Conservation (phyloP, 2,797 vertebrate genomes). For the Knipowitschia caucasica region DNA sequence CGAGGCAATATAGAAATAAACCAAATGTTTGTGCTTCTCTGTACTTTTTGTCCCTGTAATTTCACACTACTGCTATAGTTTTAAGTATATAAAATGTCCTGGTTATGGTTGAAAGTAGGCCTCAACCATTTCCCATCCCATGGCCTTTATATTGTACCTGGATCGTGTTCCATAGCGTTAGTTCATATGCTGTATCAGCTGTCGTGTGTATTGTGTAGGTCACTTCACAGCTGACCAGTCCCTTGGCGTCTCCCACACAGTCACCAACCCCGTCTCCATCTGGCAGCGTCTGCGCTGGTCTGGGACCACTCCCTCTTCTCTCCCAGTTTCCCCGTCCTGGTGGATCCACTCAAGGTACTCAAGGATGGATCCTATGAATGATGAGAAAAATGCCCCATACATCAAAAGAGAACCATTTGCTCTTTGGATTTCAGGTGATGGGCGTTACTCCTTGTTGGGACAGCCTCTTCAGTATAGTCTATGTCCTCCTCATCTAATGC, state of each 20-base stretch:
- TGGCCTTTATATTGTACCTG: not conserved
- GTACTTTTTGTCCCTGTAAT: too few relatives aligned
- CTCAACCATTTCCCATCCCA: not conserved
- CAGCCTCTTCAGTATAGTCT: constrained; percentile 96
- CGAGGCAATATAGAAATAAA: too few relatives aligned
- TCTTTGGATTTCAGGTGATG: constrained; percentile 77
- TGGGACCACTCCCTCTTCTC: constrained; percentile 90
- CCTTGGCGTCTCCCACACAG: constrained; percentile 91
- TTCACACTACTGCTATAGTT: too few relatives aligned
- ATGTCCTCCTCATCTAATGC: constrained; percentile 89
- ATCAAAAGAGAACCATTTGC: not conserved
- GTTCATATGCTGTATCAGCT: not conserved
- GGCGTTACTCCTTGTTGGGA: constrained; percentile 91
- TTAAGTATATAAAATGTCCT: too few relatives aligned
- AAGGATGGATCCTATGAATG: not conserved
- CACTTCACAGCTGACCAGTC: constrained; percentile 88
- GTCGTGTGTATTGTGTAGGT: constrained; percentile 65
- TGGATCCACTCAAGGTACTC: constrained; percentile 90
- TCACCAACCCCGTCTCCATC: constrained; percentile 93
- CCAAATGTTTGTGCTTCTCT: too few relatives aligned
- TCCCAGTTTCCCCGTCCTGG: constrained; percentile 89
- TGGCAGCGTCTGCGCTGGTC: constrained; percentile 89
- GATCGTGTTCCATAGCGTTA: not conserved
- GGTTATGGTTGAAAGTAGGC: too few relatives aligned
- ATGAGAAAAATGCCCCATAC: not conserved